phyloP scores from a whole-genome alignment of 2,888 invertebrate species.

The Perizoma flavofasciatum region DNA sequence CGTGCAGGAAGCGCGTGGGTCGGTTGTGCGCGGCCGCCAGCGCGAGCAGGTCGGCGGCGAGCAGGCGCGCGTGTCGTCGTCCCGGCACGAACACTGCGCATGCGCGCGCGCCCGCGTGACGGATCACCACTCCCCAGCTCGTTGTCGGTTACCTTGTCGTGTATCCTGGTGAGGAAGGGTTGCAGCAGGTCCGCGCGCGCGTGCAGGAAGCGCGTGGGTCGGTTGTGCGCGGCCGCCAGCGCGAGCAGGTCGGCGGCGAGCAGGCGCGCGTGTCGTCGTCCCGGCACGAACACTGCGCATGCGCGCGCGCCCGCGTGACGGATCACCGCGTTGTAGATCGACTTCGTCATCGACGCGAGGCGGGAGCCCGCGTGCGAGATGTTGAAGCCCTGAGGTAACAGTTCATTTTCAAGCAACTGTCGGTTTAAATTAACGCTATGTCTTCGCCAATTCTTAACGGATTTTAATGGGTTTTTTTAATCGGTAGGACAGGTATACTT shows the following conservation, averaged over 20 bases:
- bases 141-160: constrained; percentile 87
- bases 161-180: constrained; percentile 93
- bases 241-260: constrained; percentile 98
- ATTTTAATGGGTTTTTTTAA: no score
- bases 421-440: no score
- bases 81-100: no score
- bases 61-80: no score
- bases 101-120: no score
- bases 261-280: constrained; percentile 93
- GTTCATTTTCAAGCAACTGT: no score
- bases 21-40: no score
- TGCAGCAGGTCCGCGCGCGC: constrained; percentile 93
- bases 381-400: constrained; percentile 91
- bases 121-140: neutral
- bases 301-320: constrained; percentile 93
- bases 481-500: no score
- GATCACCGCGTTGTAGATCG: constrained; percentile 96
- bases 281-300: constrained; percentile 95
- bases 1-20: no score
- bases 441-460: no score
- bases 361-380: constrained; percentile 98
- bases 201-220: constrained; percentile 94
- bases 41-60: no score
- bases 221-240: constrained; percentile 94
- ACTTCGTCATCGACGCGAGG: constrained; percentile 98